Evolutionary conservation across 2,797 vertebrate species (phyloP).

Genomic region (Alauda arvensis): DNA sequence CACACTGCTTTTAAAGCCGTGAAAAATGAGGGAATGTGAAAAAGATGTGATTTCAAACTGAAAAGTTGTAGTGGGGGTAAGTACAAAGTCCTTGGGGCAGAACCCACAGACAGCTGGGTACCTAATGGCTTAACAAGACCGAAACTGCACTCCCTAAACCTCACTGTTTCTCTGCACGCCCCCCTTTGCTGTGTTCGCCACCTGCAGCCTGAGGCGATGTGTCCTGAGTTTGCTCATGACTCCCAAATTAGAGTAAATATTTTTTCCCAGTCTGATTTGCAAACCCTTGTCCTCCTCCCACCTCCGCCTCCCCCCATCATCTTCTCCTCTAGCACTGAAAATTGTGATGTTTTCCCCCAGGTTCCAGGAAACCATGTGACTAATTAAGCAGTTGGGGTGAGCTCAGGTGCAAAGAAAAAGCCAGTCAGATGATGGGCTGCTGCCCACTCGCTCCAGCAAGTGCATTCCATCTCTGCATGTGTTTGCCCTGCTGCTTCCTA

Average conservation of each 20-base stretch:
- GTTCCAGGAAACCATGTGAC: conserved; percentile 32
- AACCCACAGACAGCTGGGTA: fast-evolving
- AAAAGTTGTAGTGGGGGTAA: not conserved
- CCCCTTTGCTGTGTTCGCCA: not conserved
- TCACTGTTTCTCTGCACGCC: not conserved
- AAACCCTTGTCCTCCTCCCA: not conserved
- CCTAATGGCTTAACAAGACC: fast-evolving
- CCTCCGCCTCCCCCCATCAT: not conserved
- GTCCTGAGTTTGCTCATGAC: conserved; percentile 6
- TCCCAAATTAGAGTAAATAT: conserved; percentile 11
- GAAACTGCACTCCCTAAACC: not conserved
- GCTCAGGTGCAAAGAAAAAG: conserved; percentile 30
- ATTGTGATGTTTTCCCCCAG: not conserved
- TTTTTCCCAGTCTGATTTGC: conserved; percentile 33
- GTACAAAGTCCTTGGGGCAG: not conserved
- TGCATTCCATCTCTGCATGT: conserved; percentile 5
- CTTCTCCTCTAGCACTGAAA: not conserved
- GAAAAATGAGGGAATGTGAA: not conserved
- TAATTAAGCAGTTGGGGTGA: conserved; percentile 6
- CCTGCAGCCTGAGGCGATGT: not conserved
- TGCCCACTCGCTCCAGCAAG: not conserved
- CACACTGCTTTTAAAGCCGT: fast-evolving
- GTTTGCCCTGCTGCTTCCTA: not conserved
- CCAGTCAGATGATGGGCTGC: not conserved
- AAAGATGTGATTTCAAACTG: not conserved